A percentile compares a stretch with the other conserved stretches of the same genome.
phyloP scores from a whole-genome alignment of 2,113 vertebrate species.

The Colistium nudipinnis region DNA sequence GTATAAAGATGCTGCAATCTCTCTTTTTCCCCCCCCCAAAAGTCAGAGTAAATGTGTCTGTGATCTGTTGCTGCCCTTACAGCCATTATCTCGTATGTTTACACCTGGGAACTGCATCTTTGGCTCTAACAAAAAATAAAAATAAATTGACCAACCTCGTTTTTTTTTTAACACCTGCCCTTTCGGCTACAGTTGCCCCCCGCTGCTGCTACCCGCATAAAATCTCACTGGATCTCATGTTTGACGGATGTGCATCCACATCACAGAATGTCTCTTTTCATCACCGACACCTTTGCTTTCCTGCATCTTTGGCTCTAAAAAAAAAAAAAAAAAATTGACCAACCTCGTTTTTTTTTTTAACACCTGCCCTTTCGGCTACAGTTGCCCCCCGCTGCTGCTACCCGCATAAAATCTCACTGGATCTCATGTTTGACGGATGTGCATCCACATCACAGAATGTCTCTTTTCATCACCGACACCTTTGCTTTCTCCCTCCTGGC shows the following conservation, averaged over 20 bases:
- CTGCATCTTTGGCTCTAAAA: too few relatives aligned
- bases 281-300: conserved; percentile 38
- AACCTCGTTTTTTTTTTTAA: not conserved
- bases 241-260: conserved; percentile 18
- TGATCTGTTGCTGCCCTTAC: too few relatives aligned
- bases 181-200: not conserved
- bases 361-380: not conserved
- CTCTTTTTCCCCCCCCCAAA: too few relatives aligned
- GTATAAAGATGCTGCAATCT: too few relatives aligned
- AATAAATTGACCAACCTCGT: not conserved
- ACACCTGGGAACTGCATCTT: too few relatives aligned
- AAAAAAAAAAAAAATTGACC: too few relatives aligned
- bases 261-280: conserved; percentile 33
- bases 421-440: conserved; percentile 12
- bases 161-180: not conserved
- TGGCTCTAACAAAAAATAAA: too few relatives aligned
- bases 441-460: conserved; percentile 20
- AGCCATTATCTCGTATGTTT: too few relatives aligned
- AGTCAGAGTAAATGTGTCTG: too few relatives aligned
- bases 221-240: not conserved
- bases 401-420: not conserved
- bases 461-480: conserved; percentile 31
- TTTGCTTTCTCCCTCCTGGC: conserved; percentile 53
- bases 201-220: not conserved
- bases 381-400: not conserved